Conservation (phyloP, 53 echinoderm and acorn worm species). For the Arbacia lixula region DNA sequence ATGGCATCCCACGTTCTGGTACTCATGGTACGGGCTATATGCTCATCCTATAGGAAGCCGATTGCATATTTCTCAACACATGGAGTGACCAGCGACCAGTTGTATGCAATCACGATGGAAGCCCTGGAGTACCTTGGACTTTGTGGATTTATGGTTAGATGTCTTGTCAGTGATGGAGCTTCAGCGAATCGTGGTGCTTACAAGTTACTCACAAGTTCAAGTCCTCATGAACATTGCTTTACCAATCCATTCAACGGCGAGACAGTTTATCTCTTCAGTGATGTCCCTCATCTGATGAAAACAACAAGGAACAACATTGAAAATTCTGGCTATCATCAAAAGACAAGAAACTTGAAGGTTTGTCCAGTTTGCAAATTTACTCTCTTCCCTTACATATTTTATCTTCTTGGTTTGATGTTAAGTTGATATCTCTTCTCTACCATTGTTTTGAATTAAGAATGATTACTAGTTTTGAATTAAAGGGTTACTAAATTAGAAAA, state of each 20-base stretch:
- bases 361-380: neutral
- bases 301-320: conserved; percentile 1
- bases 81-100: conserved; percentile 34
- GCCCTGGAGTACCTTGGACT: neutral
- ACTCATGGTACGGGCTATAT: conserved; percentile 35
- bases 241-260: neutral
- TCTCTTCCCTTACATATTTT: too few species aligned
- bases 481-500: too few species aligned
- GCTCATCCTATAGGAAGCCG: neutral
- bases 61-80: conserved; percentile 33
- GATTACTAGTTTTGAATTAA: too few species aligned
- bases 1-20: conserved; percentile 45
- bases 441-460: too few species aligned
- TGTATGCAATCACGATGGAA: conserved; percentile 2
- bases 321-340: conserved; percentile 9
- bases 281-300: conserved; percentile 7
- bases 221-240: neutral
- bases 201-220: neutral
- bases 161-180: neutral
- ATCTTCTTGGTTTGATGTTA: too few species aligned
- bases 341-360: conserved; percentile 5
- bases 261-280: neutral
- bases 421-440: too few species aligned
- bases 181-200: neutral
- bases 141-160: neutral